phyloP scores from a whole-genome alignment of 2,888 invertebrate species.

The Chymomyza procnemis region DNA sequence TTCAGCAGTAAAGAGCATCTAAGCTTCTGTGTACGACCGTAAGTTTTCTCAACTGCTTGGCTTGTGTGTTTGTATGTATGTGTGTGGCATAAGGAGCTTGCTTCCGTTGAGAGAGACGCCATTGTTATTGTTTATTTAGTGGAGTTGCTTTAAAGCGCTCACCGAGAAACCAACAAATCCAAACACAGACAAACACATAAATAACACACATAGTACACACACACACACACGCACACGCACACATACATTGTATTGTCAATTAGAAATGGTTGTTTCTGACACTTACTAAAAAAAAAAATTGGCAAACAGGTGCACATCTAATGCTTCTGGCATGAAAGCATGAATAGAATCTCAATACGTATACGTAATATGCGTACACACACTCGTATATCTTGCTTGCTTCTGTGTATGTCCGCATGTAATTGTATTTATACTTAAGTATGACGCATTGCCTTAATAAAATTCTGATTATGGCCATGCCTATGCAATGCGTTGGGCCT shows the following conservation, averaged over 20 bases:
- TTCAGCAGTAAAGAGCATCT: neutral
- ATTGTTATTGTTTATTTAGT: conserved; percentile 50
- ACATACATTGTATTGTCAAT: neutral
- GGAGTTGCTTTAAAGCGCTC: conserved; percentile 1
- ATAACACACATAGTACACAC: neutral
- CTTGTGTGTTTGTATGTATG: conserved; percentile 5
- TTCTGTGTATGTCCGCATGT: neutral
- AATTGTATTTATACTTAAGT: neutral
- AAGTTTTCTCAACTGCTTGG: no score
- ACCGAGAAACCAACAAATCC: neutral
- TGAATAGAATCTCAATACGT: neutral
- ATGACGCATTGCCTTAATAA: conserved; percentile 49
- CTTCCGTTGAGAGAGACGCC: neutral
- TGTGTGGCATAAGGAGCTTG: neutral
- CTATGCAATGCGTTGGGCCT: neutral
- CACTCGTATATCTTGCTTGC: neutral
- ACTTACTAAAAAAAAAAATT: neutral
- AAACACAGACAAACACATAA: neutral
- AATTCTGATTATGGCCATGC: conserved; percentile 22
- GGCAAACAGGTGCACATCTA: neutral
- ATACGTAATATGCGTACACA: neutral
- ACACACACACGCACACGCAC: neutral
- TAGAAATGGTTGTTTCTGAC: neutral
- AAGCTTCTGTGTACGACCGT: neutral
- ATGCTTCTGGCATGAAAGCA: neutral